Base-by-base conservation (phyloP, 2,888 invertebrate species). In the Pemphredon lugubris region DNA sequence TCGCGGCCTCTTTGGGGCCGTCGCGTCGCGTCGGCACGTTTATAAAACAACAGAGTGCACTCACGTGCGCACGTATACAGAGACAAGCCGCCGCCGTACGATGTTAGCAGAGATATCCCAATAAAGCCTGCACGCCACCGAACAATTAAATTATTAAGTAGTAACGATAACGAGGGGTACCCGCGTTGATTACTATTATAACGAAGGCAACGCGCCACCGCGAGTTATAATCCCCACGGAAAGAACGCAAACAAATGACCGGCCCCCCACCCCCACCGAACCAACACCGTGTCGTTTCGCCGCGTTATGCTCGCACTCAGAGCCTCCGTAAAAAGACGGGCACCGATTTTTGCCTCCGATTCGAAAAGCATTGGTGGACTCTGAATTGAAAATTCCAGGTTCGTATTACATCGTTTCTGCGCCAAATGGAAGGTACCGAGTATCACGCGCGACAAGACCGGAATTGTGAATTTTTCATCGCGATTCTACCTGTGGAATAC, bases 91-190 rank as follows among this genome's bases (percentile, higher is more conserved):
- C 42, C 70, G 66, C 47, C 53, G 54, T 53, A 73, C 81, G 88
- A 88, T 88, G 81, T 82, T 83, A 74, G 73, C 76, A 63, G 76
- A 89, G 88, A 88, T 88, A 89, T 83, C 82, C 85, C 84, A 87
- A 87, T 88, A 87, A 87, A 85, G 83, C 79, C 68, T 75, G 86
- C 89, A 89, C 89, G 89, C 88, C 83, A 89, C 83, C 82, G 85
- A 87, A 87, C 88, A 88, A 89, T 89, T 89, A 88, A 88, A 89
- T 88, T 89, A 89, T 89, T 88, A 89, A 88, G 85, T 84, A 80
- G 82, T 82, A 83, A 82, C 86, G 88, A 89, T 88, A 88, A 88
- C 88, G 84, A 86, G 83, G 77, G 79, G 77, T 75, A 42, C 39
- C 51, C 58, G 79, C 84, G 75, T 85, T 86, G 86, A 86, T 88